phyloP scores from a whole-genome alignment of 1,140 invertebrate genomes.

The Nebria ingens region DNA sequence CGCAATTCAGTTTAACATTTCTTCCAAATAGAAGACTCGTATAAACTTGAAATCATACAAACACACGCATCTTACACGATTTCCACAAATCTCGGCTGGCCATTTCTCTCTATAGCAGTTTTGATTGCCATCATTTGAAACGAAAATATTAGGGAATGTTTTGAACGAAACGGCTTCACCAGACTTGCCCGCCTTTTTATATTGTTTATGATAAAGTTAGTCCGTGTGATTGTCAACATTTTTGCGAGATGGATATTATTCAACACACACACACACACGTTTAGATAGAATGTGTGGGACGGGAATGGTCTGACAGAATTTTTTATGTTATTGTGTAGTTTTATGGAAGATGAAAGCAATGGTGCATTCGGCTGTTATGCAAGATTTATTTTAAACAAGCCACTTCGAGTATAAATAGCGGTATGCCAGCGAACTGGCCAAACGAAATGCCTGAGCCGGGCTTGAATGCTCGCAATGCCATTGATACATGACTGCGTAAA shows the following conservation, averaged over 20 bases:
- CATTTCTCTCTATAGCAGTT: too few relatives aligned
- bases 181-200: background rate
- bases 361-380: conserved; percentile 7
- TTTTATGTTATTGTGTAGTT: conserved; percentile 8
- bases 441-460: background rate
- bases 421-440: background rate
- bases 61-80: too few relatives aligned
- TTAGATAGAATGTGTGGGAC: too few relatives aligned
- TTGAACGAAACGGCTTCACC: background rate
- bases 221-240: background rate
- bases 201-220: conserved; percentile 4
- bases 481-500: background rate
- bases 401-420: conserved; percentile 1
- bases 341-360: background rate
- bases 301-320: background rate
- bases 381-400: conserved; percentile 9
- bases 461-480: background rate
- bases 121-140: background rate
- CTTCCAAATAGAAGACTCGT: too few relatives aligned
- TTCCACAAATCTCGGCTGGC: too few relatives aligned
- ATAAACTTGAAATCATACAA: too few relatives aligned
- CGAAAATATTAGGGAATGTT: conserved; percentile 2
- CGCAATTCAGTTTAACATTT: too few relatives aligned
- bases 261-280: background rate
- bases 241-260: background rate